Evolutionary conservation across 2,888 invertebrate genomes (phyloP), one percentile per base, ranked within the genome.

Genomic region (Agrotis ipsilon): DNA sequence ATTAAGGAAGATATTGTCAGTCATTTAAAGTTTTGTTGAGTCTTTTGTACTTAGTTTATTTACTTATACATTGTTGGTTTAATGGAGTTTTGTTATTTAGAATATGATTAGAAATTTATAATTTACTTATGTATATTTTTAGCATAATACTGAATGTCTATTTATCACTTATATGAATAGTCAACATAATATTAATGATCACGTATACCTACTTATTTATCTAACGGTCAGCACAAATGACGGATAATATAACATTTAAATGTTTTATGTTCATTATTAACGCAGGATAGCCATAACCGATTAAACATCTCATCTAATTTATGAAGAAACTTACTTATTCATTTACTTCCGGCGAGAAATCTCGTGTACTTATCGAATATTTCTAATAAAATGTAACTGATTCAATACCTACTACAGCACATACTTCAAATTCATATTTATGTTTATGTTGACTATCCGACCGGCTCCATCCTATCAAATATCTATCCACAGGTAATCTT

Each of bases 21-120:
- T 89, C 85, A 86, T 83, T 87, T 70, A 81, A 78, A 75, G 63
- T 83, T 88, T 88, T 90, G 91, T 92, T 91, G 88, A 88, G 81
- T 91, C 84, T 91, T 92, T 92, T 92, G 91, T 93, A 93, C 92
- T 93, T 94, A 93, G 90, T 92, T 91, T 88, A 87, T 87, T 87
- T 89, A 87, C 86, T 86, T 89, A 86, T 79, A 39, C 39, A 88
- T 90, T 90, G 90, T 91, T 91, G 88, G 88, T 90, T 86, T 88
- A 86, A 87, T 84, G 86, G 86, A 88, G 86, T 89, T 90, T 91
- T 90, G 87, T 92, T 90, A 86, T 90, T 84, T 85, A 90, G 83
- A 81, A 74, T 84, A 81, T 84, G 72, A 51, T 68, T 61, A 75
- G 49, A 21, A 60, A 66, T 52, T 18, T 74, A 75, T 63, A 27